Conservation (phyloP, 2,113 vertebrate species). For the Tichodroma muraria region DNA sequence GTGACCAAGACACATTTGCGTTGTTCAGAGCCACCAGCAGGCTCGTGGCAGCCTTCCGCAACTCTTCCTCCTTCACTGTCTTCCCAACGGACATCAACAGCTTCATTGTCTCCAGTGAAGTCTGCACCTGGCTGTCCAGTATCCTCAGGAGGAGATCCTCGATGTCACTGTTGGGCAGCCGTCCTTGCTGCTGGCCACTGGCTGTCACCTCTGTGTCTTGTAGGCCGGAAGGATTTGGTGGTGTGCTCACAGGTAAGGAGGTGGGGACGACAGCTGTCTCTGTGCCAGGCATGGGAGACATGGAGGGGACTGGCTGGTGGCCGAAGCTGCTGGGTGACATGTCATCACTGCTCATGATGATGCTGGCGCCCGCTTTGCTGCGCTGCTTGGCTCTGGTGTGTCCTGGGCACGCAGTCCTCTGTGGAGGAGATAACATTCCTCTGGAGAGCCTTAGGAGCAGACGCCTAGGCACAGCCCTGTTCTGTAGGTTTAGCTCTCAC, state of each 20-base stretch:
- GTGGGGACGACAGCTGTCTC: not conserved
- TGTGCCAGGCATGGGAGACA: fast-evolving
- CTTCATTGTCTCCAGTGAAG: not conserved
- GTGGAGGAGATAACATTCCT: not conserved
- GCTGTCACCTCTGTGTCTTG: not conserved
- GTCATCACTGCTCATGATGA: not conserved
- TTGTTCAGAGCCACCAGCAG: conserved; percentile 29
- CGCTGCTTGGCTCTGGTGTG: not conserved
- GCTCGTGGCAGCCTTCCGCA: not conserved
- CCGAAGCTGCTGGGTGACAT: not conserved
- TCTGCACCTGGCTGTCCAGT: not conserved
- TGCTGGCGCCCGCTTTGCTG: not conserved
- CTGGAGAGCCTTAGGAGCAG: not conserved
- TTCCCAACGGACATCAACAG: not conserved
- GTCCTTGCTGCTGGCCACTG: not conserved
- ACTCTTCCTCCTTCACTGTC: not conserved
- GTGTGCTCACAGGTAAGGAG: not conserved
- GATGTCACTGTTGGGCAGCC: not conserved
- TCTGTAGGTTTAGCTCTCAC: not conserved
- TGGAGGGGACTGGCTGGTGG: too few relatives aligned
- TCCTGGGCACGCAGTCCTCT: conserved; percentile 20
- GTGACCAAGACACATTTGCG: not conserved
- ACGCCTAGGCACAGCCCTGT: not conserved
- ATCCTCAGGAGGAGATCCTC: conserved; percentile 26
- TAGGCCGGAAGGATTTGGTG: not conserved